Evolutionary conservation across 2,888 invertebrate species (phyloP), one percentile per base, ranked within the genome.

Genomic region (Melolontha melolontha): DNA sequence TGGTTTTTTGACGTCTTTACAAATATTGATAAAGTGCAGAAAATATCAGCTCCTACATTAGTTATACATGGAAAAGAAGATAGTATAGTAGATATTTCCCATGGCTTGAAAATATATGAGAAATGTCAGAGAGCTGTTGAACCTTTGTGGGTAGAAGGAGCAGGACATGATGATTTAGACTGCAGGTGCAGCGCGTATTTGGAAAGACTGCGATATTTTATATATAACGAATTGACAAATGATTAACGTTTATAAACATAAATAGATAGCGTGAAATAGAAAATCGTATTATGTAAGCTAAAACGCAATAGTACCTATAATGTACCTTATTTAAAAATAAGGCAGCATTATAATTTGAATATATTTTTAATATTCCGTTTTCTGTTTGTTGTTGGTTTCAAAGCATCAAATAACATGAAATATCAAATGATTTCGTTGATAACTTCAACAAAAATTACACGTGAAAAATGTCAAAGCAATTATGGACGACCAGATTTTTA

Each of bases 1-100:
- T 97, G 97, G 97, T 98, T 97, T 86, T 98, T 98, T 84, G 98
- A 98, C 89, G 97, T 97, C 78, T 98, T 98, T 85, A 97, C 97
- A 77, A 98, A 97, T 87, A 98, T 98, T 87, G 98, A 98, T 87
- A 98, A 98, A 88, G 96, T 98, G 79, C 95, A 96, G 72, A 96
- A 97, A 85, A 97, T 98, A 71, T 95, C 95, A 82, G 97, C 97
- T 74, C 98, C 98, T 64, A 98, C 98, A 79, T 89, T 99, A 80
- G 97, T 99, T 64, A 98, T 99, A 80, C 98, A 98, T 84, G 98
- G 98, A 78, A 98, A 98, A 71, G 97, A 98, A 82, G 98, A 99
- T 84, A 98, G 98, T 87, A 97, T 98, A 72, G 98, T 98, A 83
- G 97, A 98, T 86, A 97, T 98, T 85, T 96, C 96, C 69, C 98